These are phyloP conservation scores for Sphaerophoria taeniata DNA, from an alignment of 2,888 invertebrate genomes.

Conservation along the genomic window DNA sequence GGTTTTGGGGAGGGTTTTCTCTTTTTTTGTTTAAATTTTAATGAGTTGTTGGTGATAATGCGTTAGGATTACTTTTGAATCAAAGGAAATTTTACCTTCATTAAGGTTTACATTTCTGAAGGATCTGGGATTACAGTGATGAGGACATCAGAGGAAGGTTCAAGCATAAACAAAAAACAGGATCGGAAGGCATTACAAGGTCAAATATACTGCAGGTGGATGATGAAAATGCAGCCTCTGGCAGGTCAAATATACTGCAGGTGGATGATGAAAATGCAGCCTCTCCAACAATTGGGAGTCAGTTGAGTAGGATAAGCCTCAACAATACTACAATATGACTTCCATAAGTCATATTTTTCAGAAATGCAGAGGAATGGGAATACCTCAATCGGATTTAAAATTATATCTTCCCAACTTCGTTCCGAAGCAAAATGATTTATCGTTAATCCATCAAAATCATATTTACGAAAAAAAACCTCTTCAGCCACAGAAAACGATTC, in stretches of 20 bases:
- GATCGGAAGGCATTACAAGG: too few species aligned
- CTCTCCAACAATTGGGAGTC: too few species aligned
- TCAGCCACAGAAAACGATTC: neutral
- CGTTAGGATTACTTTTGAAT: neutral
- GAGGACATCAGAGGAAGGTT: neutral
- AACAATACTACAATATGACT: too few species aligned
- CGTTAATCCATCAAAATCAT: neutral
- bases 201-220: too few species aligned
- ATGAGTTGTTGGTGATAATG: neutral
- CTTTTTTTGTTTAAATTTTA: neutral
- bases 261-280: too few species aligned
- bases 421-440: neutral
- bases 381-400: neutral
- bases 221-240: too few species aligned
- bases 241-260: too few species aligned
- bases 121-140: neutral
- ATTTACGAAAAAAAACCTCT: neutral
- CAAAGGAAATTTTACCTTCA: conserved; percentile 11
- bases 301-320: too few species aligned
- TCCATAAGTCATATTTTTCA: too few species aligned
- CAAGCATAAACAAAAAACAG: too few species aligned
- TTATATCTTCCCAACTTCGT: neutral
- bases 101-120: neutral
- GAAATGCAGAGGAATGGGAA: neutral
- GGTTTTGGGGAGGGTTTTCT: neutral